Conservation (phyloP, 37 sponge, comb jelly and placozoan species). For the Beroe ovata region DNA sequence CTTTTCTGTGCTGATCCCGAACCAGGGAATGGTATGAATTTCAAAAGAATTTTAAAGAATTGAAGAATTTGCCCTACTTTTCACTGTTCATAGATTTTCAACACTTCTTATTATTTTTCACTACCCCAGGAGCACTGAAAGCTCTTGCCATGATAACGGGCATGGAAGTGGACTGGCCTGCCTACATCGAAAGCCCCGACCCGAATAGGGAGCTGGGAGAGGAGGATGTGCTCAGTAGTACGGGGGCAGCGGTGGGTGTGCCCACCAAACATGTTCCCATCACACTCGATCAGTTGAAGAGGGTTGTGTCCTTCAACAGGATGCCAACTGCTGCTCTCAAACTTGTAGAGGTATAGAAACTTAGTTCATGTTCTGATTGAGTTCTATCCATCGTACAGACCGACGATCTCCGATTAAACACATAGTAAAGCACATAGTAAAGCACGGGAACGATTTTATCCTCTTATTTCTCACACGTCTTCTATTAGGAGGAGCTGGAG, state of each 20-base stretch:
- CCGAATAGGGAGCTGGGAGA: not conserved
- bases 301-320: slow-evolving; percentile 33
- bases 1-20: slow-evolving; percentile 41
- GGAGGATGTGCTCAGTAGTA: not conserved
- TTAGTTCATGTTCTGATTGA: too few species aligned
- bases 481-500: slow-evolving; percentile 16
- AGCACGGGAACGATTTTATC: too few species aligned
- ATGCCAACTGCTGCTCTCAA: slow-evolving; percentile 50
- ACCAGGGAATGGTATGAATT: slow-evolving; percentile 5
- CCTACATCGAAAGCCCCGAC: slow-evolving; percentile 47
- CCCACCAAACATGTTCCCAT: not conserved
- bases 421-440: too few species aligned
- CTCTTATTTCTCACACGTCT: too few species aligned
- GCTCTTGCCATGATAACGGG: slow-evolving; percentile 53
- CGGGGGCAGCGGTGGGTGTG: slow-evolving; percentile 23
- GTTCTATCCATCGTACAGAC: too few species aligned
- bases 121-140: slow-evolving; percentile 43
- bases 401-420: too few species aligned
- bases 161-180: slow-evolving; percentile 20
- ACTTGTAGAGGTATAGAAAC: slow-evolving; percentile 19
- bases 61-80: too few species aligned
- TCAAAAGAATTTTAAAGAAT: too few species aligned
- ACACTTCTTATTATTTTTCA: too few species aligned
- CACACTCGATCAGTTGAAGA: slow-evolving; percentile 23
- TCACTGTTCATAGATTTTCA: too few species aligned